Percentiles rank a stretch among this genome's conserved stretches.
phyloP scores from a whole-genome alignment of 2,113 vertebrate species.

The Hyperopisus bebe region DNA sequence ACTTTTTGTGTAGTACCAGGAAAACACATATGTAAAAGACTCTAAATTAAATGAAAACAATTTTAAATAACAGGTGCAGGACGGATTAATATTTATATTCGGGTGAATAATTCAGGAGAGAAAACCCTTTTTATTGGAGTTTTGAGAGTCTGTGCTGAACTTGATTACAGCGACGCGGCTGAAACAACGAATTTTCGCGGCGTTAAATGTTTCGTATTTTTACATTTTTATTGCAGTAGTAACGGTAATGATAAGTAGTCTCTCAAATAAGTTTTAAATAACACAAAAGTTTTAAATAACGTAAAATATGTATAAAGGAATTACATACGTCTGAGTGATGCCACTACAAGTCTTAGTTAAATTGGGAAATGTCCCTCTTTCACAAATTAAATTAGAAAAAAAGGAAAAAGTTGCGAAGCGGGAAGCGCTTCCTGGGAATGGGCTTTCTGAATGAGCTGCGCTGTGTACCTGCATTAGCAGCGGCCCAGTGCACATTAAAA shows the following conservation, averaged over 20 bases:
- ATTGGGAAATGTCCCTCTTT: neutral
- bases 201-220: neutral
- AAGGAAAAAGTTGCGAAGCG: neutral
- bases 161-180: neutral
- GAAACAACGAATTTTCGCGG: neutral
- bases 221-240: neutral
- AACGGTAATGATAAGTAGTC: neutral
- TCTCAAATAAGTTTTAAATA: neutral
- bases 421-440: neutral
- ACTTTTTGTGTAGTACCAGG: neutral
- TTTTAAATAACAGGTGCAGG: neutral
- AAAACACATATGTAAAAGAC: neutral
- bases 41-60: neutral
- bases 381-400: neutral
- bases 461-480: neutral
- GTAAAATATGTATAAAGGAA: neutral
- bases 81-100: neutral
- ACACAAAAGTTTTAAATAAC: neutral
- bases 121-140: neutral
- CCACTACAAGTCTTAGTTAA: neutral
- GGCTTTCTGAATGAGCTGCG: neutral
- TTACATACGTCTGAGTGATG: neutral
- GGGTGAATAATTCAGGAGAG: neutral
- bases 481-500: slow-evolving; percentile 9
- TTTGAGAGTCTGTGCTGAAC: neutral